Evolutionary conservation across 2,888 invertebrate species (phyloP).

Genomic region (Gonocerus acuteangulatus): DNA sequence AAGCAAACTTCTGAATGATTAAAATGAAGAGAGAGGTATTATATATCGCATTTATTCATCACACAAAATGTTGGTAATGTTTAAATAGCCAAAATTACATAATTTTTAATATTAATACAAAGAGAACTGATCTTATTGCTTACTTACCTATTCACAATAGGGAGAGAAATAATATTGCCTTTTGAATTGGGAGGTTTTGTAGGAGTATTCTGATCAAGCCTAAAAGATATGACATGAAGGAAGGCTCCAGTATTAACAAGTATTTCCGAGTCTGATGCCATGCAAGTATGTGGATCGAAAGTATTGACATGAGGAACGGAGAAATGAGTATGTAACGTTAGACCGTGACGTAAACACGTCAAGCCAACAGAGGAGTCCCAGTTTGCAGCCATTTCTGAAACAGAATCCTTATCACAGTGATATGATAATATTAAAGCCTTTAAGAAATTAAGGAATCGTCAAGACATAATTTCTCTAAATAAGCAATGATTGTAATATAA

Average conservation of each 20-base stretch:
- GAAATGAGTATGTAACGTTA: conserved; percentile 86
- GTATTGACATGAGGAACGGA: conserved; percentile 77
- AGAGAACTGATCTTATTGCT: no score
- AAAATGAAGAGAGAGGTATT: no score
- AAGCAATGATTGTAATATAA: no score
- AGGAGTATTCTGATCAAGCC: conserved; percentile 43
- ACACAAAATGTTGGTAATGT: no score
- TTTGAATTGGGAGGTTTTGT: neutral
- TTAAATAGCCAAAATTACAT: no score
- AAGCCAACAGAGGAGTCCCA: conserved; percentile 50
- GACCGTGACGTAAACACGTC: conserved; percentile 77
- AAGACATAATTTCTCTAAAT: no score
- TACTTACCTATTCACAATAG: conserved; percentile 15
- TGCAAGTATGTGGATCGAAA: conserved; percentile 50
- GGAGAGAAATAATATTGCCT: conserved; percentile 16
- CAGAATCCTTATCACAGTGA: neutral
- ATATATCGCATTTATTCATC: no score
- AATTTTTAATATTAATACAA: no score
- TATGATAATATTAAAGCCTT: neutral
- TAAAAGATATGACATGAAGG: conserved; percentile 66
- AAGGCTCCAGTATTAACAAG: conserved; percentile 79
- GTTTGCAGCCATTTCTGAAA: conserved; percentile 48
- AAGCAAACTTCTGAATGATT: no score
- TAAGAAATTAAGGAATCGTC: no score
- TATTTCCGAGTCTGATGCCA: conserved; percentile 45